phyloP scores from a whole-genome alignment of 2,113 vertebrate genomes.

The Lynx canadensis region DNA sequence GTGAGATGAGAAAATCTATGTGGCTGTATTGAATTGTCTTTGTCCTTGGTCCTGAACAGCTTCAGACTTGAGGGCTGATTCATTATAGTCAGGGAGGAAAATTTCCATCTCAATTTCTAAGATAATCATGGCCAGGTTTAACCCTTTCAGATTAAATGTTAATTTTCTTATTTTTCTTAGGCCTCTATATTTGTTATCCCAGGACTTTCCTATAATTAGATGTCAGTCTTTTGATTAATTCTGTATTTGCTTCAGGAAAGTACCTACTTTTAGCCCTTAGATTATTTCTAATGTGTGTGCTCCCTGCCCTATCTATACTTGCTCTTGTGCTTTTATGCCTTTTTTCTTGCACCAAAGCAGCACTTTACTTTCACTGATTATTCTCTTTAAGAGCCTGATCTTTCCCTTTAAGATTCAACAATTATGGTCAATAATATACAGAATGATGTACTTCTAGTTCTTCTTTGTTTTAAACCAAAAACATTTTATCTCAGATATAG shows the following conservation, averaged over 20 bases:
- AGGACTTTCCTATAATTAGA: conserved; percentile 68
- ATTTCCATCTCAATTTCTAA: conserved; percentile 71
- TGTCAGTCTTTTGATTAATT: conserved; percentile 73
- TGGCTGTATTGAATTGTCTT: conserved; percentile 57
- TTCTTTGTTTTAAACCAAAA: conserved; percentile 38
- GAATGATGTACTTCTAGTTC: not conserved
- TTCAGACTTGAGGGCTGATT: conserved; percentile 55
- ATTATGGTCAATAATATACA: conserved; percentile 27
- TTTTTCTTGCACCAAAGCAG: conserved; percentile 48
- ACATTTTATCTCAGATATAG: conserved; percentile 24
- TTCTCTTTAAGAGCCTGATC: conserved; percentile 36
- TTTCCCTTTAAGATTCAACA: conserved; percentile 51
- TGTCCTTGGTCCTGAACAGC: conserved; percentile 67
- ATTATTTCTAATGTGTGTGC: conserved; percentile 61
- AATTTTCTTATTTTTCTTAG: conserved; percentile 71
- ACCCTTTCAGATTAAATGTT: conserved; percentile 73
- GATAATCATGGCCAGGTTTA: conserved; percentile 65
- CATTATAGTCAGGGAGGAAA: conserved; percentile 56
- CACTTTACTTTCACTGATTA: conserved; percentile 61
- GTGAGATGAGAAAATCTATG: conserved; percentile 46
- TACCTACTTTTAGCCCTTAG: conserved; percentile 45
- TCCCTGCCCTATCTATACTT: conserved; percentile 38
- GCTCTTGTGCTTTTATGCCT: conserved; percentile 43
- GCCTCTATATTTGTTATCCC: conserved; percentile 61
- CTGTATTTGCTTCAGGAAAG: conserved; percentile 65